Evolutionary conservation across 2,797 vertebrate genomes (phyloP).

Genomic region (Adrianichthys oophorus): DNA sequence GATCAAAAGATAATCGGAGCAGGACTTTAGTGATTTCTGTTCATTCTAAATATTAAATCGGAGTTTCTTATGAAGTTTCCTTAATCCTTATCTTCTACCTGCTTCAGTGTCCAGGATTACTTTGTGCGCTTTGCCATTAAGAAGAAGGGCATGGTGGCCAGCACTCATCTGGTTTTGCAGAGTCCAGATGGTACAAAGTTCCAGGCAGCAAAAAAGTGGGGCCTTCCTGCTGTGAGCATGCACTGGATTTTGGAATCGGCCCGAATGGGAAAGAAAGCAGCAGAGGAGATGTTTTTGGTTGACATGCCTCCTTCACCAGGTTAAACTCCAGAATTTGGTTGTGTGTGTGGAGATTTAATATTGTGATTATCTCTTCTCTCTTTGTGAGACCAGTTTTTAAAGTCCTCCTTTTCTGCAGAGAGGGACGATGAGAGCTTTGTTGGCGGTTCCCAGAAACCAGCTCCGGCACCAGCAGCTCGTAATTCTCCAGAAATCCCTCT

Average conservation of each 20-base stretch:
- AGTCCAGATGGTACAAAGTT: slow-evolving; percentile 92
- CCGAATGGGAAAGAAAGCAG: slow-evolving; percentile 79
- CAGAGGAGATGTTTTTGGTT: slow-evolving; percentile 85
- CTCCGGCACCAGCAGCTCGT: slow-evolving; percentile 30
- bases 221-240: slow-evolving; percentile 87
- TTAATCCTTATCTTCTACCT: neutral
- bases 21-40: too few relatives aligned
- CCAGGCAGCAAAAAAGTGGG: slow-evolving; percentile 94
- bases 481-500: slow-evolving; percentile 70
- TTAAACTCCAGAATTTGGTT: slow-evolving; percentile 41
- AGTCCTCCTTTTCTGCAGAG: slow-evolving; percentile 46
- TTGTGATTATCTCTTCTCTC: neutral
- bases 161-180: slow-evolving; percentile 89
- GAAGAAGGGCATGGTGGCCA: slow-evolving; percentile 93
- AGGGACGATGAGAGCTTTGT: slow-evolving; percentile 77
- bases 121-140: slow-evolving; percentile 90
- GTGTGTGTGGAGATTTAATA: neutral
- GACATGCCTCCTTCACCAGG: slow-evolving; percentile 81
- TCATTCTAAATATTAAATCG: neutral
- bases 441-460: slow-evolving; percentile 71
- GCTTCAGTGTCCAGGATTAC: slow-evolving; percentile 91
- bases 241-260: slow-evolving; percentile 91
- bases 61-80: too few relatives aligned
- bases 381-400: neutral
- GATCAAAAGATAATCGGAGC: too few relatives aligned